These are phyloP conservation scores for Amphipoea lucens DNA, from an alignment of 2,888 invertebrate species.

Conservation along the genomic window DNA sequence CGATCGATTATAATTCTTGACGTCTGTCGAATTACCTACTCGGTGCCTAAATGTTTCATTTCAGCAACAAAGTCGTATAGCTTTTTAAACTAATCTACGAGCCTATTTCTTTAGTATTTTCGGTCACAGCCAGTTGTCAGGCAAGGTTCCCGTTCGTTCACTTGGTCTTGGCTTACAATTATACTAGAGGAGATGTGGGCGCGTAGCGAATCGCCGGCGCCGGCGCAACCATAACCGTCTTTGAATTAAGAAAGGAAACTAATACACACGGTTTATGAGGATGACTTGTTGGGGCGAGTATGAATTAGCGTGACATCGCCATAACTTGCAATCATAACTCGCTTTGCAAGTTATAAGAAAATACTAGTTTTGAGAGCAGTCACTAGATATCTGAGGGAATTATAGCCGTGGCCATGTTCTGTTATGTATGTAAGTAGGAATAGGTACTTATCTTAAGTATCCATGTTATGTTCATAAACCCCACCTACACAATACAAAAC, in stretches of 20 bases:
- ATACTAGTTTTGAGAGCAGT: constrained; percentile 47
- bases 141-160: constrained; percentile 72
- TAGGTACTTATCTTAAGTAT: not conserved
- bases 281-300: constrained; percentile 56
- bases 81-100: not conserved
- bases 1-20: not conserved
- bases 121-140: constrained; percentile 63
- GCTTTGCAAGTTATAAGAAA: constrained; percentile 51
- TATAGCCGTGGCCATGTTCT: constrained; percentile 11
- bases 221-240: constrained; percentile 74
- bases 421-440: not conserved
- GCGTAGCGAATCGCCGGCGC: constrained; percentile 80
- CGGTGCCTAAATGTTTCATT: not conserved
- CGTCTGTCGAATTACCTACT: not conserved
- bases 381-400: constrained; percentile 18
- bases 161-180: constrained; percentile 71
- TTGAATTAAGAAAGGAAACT: constrained; percentile 71
- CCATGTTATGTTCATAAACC: constrained; percentile 23
- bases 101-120: constrained; percentile 37
- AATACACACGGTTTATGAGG: constrained; percentile 66
- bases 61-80: not conserved
- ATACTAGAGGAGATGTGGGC: constrained; percentile 71
- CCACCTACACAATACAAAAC: constrained; percentile 32
- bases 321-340: constrained; percentile 58
- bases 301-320: constrained; percentile 67